Base-by-base conservation (phyloP, 1,140 invertebrate genomes). In the Chymomyza costata region DNA sequence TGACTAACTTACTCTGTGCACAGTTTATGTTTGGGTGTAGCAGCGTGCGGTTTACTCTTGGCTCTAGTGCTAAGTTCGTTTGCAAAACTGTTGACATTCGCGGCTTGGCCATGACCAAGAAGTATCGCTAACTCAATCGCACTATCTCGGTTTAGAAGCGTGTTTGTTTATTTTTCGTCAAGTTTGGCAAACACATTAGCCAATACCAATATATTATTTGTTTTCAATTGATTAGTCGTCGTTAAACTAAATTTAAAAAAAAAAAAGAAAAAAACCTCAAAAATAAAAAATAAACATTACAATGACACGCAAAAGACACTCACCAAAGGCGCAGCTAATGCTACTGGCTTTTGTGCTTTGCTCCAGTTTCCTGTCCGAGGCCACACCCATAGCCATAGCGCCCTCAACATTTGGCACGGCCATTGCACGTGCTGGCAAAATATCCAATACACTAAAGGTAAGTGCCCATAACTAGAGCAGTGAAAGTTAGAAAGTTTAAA, bases 381-480 rank as follows among this genome's bases (percentile, higher is more conserved):
- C 57, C 45, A 32, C 49, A 7, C 55, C 81, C 13, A 78, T 86
- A 38, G 87, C 88, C 7, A 84, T 90, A 32, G 88, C 88, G 17
- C 89, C 89, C 2, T 88, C 88, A 0, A 87, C 89, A 3, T 86
- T 90, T 28, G 88, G 89, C 6, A 88, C 88, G 32, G 88, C 88
- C 6, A 88, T 89, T 14, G 87, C 86, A 14, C 88, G 89, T 53
- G 88, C 88, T 8, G 89, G 88, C 2, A 88, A 86, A 52, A 86
- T 88, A 43, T 87, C 89, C 56, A 89, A 89, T 66, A 86, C 86
- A 38, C 86, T 89, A 81, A 89, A 89, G 86, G 88, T 85, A 45
- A 82, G 82, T 84, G n/a, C n/a, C n/a, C n/a, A n/a, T n/a, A n/a
- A n/a, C n/a, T n/a, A n/a, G n/a, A n/a, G n/a, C n/a, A n/a, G n/a